Percentiles rank a stretch among this genome's conserved stretches.
These are phyloP conservation scores for Dioctria rufipes DNA, from an alignment of 2,888 invertebrate species.

Conservation along the genomic window DNA sequence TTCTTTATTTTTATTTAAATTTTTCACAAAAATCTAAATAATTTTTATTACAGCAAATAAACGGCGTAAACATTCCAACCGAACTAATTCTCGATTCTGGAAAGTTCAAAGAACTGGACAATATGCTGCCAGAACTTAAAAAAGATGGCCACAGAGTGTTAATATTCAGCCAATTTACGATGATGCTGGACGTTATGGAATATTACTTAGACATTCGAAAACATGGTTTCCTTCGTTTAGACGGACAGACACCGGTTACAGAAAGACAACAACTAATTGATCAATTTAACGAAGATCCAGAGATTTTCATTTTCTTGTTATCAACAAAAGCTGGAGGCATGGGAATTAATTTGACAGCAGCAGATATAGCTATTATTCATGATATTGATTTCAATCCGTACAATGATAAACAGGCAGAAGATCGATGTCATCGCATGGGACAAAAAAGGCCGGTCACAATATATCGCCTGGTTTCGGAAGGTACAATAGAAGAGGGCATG, in stretches of 20 bases:
- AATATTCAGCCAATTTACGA: constrained; percentile 97
- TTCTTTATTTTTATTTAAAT: background rate
- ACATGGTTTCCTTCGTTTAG: constrained; percentile 85
- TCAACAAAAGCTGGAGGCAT: constrained; percentile 97
- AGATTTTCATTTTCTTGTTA: constrained; percentile 90
- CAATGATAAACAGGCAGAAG: constrained; percentile 98
- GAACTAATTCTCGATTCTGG: constrained; percentile 86
- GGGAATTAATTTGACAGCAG: constrained; percentile 94
- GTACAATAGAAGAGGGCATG: constrained; percentile 95
- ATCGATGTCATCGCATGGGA: constrained; percentile 85
- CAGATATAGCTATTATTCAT: constrained; percentile 95
- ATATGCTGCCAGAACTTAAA: constrained; percentile 82
- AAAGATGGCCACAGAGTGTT: constrained; percentile 85
- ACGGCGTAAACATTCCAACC: constrained; percentile 77
- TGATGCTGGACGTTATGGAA: constrained; percentile 94
- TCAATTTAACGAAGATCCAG: constrained; percentile 83
- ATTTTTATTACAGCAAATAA: constrained; percentile 73
- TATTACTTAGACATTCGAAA: constrained; percentile 84
- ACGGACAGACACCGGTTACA: constrained; percentile 90
- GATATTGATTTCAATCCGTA: constrained; percentile 99
- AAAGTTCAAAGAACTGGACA: constrained; percentile 87
- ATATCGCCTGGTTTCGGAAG: constrained; percentile 86
- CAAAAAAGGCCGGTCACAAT: constrained; percentile 88
- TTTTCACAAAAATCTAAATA: background rate
- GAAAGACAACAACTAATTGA: constrained; percentile 93